These are phyloP conservation scores for Eledona agricola DNA, from an alignment of 2,888 invertebrate genomes.

Conservation along the genomic window DNA sequence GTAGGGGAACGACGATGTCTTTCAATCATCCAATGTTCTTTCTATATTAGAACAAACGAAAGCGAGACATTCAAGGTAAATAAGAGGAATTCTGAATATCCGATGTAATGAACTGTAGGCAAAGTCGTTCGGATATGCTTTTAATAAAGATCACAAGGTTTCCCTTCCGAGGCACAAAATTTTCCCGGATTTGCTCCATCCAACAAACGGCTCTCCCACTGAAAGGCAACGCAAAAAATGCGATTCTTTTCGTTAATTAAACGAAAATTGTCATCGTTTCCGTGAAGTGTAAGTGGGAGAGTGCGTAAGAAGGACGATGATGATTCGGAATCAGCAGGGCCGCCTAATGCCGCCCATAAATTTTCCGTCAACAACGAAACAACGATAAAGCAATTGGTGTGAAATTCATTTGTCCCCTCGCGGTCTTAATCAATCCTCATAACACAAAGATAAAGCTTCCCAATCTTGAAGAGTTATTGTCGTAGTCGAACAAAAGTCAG, in stretches of 20 bases:
- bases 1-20: constrained; percentile 53
- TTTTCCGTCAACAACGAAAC: constrained; percentile 57
- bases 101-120: constrained; percentile 58
- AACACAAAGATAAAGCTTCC: constrained; percentile 60
- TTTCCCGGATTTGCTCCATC: constrained; percentile 48
- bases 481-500: constrained; percentile 59
- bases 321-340: constrained; percentile 56
- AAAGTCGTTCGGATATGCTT: constrained; percentile 53
- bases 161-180: constrained; percentile 26
- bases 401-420: constrained; percentile 61
- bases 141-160: constrained; percentile 54
- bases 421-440: constrained; percentile 62
- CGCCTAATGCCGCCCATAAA: constrained; percentile 57
- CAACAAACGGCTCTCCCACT: constrained; percentile 35
- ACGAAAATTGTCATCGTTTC: too few relatives aligned
- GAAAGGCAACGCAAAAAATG: not conserved
- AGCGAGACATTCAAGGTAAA: constrained; percentile 58
- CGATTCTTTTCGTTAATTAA: constrained; percentile 2
- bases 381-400: constrained; percentile 61
- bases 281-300: too few relatives aligned
- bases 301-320: constrained; percentile 53
- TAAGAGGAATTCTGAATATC: constrained; percentile 56
- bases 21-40: constrained; percentile 61
- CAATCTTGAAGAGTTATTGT: constrained; percentile 59
- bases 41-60: constrained; percentile 59